These are phyloP conservation scores for Leptinotarsa peninsularis DNA, from an alignment of 2,888 invertebrate species.

Conservation along the genomic window DNA sequence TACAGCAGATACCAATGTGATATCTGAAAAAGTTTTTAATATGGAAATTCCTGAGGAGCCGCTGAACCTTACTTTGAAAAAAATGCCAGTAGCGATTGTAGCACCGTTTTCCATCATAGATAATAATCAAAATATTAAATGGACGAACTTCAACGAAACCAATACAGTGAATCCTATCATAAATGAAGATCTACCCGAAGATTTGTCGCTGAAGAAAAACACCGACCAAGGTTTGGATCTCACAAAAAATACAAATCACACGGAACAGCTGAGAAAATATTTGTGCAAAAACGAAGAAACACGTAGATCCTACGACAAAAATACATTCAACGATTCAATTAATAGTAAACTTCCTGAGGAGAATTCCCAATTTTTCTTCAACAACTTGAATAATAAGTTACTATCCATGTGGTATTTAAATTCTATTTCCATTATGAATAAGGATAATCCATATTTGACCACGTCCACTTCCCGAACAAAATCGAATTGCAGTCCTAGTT, in stretches of 20 bases:
- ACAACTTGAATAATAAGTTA: slow-evolving; percentile 66
- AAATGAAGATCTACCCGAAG: slow-evolving; percentile 65
- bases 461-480: slow-evolving; percentile 44
- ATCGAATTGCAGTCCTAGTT: slow-evolving; percentile 44
- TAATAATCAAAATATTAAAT: slow-evolving; percentile 50
- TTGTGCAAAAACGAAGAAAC: slow-evolving; percentile 60
- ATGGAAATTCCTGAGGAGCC: slow-evolving; percentile 66
- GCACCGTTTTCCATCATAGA: slow-evolving; percentile 64
- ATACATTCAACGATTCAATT: slow-evolving; percentile 60
- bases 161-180: slow-evolving; percentile 47
- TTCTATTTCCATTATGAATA: slow-evolving; percentile 55
- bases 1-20: neutral
- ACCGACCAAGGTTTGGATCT: slow-evolving; percentile 52
- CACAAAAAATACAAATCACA: slow-evolving; percentile 54
- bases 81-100: slow-evolving; percentile 70
- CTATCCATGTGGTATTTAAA: slow-evolving; percentile 67
- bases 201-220: slow-evolving; percentile 60
- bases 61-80: slow-evolving; percentile 68
- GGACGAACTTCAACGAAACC: slow-evolving; percentile 49
- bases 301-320: slow-evolving; percentile 64
- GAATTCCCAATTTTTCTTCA: slow-evolving; percentile 64
- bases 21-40: neutral
- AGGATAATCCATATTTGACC: slow-evolving; percentile 58
- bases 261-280: slow-evolving; percentile 59
- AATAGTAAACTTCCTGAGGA: slow-evolving; percentile 56